A percentile compares a stretch with the other conserved stretches of the same genome.
Evolutionary conservation across 2,888 invertebrate species (phyloP).

Genomic region (Prosopocoilus inquinatus): DNA sequence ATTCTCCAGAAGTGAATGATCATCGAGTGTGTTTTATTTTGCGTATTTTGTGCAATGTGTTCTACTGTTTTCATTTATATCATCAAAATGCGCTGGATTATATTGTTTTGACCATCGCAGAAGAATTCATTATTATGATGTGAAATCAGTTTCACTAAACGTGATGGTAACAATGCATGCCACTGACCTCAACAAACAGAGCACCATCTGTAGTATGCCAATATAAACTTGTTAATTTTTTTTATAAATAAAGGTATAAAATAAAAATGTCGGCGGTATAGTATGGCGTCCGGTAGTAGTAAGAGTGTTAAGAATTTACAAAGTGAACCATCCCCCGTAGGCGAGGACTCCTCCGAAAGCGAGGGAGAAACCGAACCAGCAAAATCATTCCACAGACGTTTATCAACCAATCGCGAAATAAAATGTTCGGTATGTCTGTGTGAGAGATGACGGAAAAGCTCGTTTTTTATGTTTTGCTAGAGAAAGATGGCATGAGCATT

Average conservation of each 20-base stretch:
- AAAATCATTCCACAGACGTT: slow-evolving; percentile 70
- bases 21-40: no score
- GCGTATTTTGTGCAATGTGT: no score
- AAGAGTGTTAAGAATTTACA: slow-evolving; percentile 46
- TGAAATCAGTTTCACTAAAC: background rate
- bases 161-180: slow-evolving; percentile 8
- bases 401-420: slow-evolving; percentile 80
- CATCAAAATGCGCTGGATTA: no score
- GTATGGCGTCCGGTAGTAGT: slow-evolving; percentile 43
- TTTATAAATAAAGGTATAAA: slow-evolving; percentile 24
- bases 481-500: slow-evolving; percentile 37
- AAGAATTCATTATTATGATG: no score
- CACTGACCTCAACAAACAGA: slow-evolving; percentile 20
- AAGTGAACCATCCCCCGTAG: slow-evolving; percentile 41
- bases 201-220: slow-evolving; percentile 16
- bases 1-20: no score
- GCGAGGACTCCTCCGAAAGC: slow-evolving; percentile 72
- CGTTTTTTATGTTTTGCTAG: slow-evolving; percentile 27
- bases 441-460: slow-evolving; percentile 26
- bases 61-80: no score
- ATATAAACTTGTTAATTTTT: slow-evolving; percentile 12
- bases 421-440: slow-evolving; percentile 69
- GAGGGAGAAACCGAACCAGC: slow-evolving; percentile 81
- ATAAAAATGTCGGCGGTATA: slow-evolving; percentile 28
- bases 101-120: no score